Conservation (phyloP, 2,797 vertebrate species). For the Scolopax bukidnonensis region DNA sequence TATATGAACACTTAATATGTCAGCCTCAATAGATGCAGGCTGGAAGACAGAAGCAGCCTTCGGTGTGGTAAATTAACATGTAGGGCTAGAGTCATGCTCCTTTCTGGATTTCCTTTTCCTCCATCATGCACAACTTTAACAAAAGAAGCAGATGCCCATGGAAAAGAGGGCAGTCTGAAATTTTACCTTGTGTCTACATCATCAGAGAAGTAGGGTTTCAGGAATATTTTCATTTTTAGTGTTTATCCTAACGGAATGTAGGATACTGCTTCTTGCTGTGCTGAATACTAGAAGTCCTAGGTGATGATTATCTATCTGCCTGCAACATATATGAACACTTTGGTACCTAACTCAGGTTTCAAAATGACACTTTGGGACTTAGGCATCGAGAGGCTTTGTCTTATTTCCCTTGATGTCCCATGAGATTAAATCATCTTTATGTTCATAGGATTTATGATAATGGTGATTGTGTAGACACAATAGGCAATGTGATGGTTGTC, state of each 20-base stretch:
- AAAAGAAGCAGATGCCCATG: neutral
- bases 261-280: neutral
- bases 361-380: neutral
- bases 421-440: neutral
- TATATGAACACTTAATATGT: neutral
- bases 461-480: neutral
- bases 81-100: neutral
- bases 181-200: neutral
- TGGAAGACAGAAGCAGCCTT: neutral
- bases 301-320: neutral
- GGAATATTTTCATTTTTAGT: neutral
- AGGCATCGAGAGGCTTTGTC: neutral
- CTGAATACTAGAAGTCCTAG: neutral
- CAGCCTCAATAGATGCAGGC: neutral
- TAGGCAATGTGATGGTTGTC: neutral
- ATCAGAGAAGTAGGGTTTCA: neutral
- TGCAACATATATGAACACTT: neutral
- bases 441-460: neutral
- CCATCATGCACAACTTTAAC: neutral
- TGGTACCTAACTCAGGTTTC: neutral
- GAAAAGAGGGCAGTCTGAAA: neutral
- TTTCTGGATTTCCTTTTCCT: neutral
- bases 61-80: neutral
- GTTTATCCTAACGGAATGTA: neutral
- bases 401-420: neutral